Percentiles rank a stretch among this genome's conserved stretches.
phyloP scores from a whole-genome alignment of 1,140 invertebrate genomes.

The Portunus trituberculatus region DNA sequence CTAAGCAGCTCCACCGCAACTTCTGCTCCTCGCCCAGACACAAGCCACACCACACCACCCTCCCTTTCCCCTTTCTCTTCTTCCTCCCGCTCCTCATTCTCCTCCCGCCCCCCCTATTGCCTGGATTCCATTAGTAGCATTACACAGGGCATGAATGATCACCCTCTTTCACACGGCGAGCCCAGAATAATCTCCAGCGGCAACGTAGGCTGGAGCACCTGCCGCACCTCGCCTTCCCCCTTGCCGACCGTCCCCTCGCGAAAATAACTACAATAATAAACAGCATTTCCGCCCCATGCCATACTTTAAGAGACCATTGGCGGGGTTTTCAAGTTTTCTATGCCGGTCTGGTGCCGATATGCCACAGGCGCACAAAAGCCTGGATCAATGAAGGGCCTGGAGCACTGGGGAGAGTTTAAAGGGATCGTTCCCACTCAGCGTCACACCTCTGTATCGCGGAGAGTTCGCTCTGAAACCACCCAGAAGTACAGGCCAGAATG shows the following conservation, averaged over 20 bases:
- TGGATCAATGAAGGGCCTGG: slow-evolving; percentile 70
- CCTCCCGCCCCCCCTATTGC: background rate
- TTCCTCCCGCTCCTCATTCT: slow-evolving; percentile 27
- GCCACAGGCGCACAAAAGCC: slow-evolving; percentile 72
- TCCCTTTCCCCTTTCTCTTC: slow-evolving; percentile 49
- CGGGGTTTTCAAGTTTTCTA: slow-evolving; percentile 67
- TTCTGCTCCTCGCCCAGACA: background rate
- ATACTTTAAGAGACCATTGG: slow-evolving; percentile 58
- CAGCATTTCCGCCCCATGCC: slow-evolving; percentile 49
- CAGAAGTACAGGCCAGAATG: background rate
- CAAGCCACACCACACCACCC: background rate
- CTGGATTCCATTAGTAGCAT: slow-evolving; percentile 71
- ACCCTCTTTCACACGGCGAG: slow-evolving; percentile 25
- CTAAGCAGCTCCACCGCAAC: background rate
- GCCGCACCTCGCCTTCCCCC: background rate
- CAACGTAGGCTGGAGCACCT: background rate
- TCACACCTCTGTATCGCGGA: slow-evolving; percentile 63
- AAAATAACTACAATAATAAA: slow-evolving; percentile 68
- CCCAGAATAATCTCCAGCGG: slow-evolving; percentile 35
- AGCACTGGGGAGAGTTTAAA: slow-evolving; percentile 65
- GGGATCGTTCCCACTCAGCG: slow-evolving; percentile 72
- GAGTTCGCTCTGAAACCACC: slow-evolving; percentile 43
- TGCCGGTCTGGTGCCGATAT: slow-evolving; percentile 65
- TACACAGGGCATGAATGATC: slow-evolving; percentile 40
- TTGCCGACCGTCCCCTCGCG: background rate